Evolutionary conservation across 2,888 invertebrate species (phyloP).

Genomic region (Ischnura elegans): DNA sequence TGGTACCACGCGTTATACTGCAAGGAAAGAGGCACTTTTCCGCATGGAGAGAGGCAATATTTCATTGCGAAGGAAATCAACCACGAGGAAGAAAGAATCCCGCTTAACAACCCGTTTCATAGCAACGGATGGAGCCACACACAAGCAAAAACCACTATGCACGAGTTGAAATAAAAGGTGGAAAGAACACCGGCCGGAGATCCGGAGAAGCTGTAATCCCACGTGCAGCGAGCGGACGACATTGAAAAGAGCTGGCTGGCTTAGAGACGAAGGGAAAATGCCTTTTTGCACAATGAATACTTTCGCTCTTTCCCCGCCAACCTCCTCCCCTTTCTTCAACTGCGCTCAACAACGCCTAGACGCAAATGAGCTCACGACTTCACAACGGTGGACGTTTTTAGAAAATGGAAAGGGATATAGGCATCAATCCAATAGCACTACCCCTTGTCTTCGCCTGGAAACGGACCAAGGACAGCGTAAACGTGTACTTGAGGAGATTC

Average conservation of each 20-base stretch:
- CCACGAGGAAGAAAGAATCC: neutral
- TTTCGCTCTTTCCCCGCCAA: neutral
- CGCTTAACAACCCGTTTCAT: neutral
- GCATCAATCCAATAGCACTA: neutral
- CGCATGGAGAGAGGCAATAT: no score
- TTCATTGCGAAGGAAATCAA: no score
- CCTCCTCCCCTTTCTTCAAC: neutral
- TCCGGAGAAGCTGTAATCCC: neutral
- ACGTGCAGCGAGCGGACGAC: neutral
- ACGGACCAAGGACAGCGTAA: neutral
- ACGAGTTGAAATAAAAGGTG: neutral
- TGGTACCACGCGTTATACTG: no score
- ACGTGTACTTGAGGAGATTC: no score
- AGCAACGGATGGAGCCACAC: neutral
- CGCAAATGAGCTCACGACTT: neutral
- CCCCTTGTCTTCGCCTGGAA: neutral
- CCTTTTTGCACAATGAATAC: neutral
- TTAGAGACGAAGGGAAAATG: neutral
- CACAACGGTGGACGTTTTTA: neutral
- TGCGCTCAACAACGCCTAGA: neutral
- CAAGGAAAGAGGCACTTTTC: no score
- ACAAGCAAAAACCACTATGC: neutral
- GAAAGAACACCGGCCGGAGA: neutral
- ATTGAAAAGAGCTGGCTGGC: neutral
- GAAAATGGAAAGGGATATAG: neutral